Conservation (phyloP, 2,113 vertebrate genomes). For the Lathamus discolor region DNA sequence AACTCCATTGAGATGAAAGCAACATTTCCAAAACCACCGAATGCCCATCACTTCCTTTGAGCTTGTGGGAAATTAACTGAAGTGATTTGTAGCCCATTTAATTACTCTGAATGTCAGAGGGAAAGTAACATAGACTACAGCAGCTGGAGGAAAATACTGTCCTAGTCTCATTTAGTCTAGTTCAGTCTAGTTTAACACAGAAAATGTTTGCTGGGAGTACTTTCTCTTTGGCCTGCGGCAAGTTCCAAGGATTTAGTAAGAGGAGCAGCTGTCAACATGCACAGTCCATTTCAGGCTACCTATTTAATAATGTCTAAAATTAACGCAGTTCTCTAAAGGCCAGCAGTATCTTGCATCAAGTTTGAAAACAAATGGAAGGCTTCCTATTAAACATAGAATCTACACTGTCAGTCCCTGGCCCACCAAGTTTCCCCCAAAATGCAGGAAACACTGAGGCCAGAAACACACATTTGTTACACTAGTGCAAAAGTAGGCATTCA, state of each 20-base stretch:
- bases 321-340: neutral
- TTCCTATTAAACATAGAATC: neutral
- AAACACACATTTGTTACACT: rapidly evolving
- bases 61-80: neutral
- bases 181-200: neutral
- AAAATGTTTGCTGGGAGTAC: neutral
- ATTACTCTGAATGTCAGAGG: neutral
- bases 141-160: neutral
- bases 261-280: neutral
- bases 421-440: neutral
- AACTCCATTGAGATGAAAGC: neutral
- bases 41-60: neutral
- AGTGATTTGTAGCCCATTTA: neutral
- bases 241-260: neutral
- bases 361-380: neutral
- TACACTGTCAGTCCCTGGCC: neutral
- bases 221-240: neutral
- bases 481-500: rapidly evolving
- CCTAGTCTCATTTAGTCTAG: neutral
- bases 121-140: neutral
- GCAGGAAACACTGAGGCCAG: neutral
- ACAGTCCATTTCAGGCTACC: neutral
- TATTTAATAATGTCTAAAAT: neutral
- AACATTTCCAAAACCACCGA: neutral
- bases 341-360: neutral